Percentiles rank a stretch among this genome's conserved stretches.
phyloP scores from a whole-genome alignment of 2,888 invertebrate genomes.

The Laspeyria flexula region DNA sequence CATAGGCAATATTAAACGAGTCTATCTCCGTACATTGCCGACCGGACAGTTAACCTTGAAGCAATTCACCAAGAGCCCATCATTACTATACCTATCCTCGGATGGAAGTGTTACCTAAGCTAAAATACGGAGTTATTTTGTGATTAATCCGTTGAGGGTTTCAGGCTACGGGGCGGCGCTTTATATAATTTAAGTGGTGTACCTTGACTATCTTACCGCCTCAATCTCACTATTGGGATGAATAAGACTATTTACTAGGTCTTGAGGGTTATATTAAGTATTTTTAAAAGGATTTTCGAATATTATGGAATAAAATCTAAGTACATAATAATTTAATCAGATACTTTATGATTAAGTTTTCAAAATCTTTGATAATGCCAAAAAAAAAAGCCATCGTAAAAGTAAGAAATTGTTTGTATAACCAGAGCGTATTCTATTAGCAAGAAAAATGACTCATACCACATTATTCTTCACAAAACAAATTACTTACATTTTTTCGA shows the following conservation, averaged over 20 bases:
- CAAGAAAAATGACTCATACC: too few relatives aligned
- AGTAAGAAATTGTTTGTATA: too few relatives aligned
- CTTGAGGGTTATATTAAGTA: background rate
- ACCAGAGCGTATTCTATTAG: too few relatives aligned
- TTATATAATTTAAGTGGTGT: constrained; percentile 15
- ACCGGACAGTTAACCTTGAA: constrained; percentile 23
- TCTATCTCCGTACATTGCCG: constrained; percentile 13
- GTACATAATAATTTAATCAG: too few relatives aligned
- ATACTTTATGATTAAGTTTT: too few relatives aligned
- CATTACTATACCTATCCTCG: constrained; percentile 27
- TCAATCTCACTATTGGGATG: background rate
- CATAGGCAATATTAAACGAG: background rate
- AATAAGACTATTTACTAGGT: background rate
- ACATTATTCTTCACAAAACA: too few relatives aligned
- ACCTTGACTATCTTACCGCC: background rate
- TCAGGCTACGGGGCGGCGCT: constrained; percentile 8
- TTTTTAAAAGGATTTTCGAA: too few relatives aligned
- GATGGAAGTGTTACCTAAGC: background rate
- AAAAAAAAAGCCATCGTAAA: too few relatives aligned
- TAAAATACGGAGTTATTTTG: constrained; percentile 32
- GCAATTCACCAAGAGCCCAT: constrained; percentile 20
- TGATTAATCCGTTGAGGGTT: constrained; percentile 27
- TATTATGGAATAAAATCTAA: too few relatives aligned
- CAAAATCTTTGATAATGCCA: too few relatives aligned
- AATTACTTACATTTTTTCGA: too few relatives aligned